Evolutionary conservation across 2,888 invertebrate species (phyloP).

Genomic region (Cryptophagus acutangulus): DNA sequence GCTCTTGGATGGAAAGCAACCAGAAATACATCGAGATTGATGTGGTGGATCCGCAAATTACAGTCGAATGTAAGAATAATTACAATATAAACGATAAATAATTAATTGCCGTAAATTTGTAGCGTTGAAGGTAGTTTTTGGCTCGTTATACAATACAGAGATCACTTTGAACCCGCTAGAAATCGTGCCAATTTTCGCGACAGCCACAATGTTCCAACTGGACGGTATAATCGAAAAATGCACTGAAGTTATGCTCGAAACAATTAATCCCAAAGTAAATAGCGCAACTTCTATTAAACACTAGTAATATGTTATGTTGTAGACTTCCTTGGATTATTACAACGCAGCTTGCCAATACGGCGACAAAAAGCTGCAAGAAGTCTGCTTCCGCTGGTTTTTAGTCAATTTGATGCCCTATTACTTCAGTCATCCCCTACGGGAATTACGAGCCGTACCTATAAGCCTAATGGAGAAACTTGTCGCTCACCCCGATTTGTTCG

Average conservation of each 20-base stretch:
- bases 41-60: constrained; percentile 67
- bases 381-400: constrained; percentile 65
- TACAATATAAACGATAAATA: too few relatives aligned
- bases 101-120: too few relatives aligned
- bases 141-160: constrained; percentile 72
- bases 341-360: constrained; percentile 66
- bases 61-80: constrained; percentile 55
- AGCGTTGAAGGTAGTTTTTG: constrained; percentile 67
- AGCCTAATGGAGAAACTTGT: constrained; percentile 62
- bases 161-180: constrained; percentile 62
- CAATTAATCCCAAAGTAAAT: constrained; percentile 59
- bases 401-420: constrained; percentile 62
- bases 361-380: constrained; percentile 56
- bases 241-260: constrained; percentile 67
- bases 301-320: constrained; percentile 28
- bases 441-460: constrained; percentile 59
- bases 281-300: constrained; percentile 3
- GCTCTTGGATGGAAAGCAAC: constrained; percentile 68
- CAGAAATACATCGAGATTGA: constrained; percentile 63
- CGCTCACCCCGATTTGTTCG: constrained; percentile 61
- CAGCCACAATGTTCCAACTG: constrained; percentile 69
- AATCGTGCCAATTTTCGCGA: constrained; percentile 64
- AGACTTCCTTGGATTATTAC: constrained; percentile 65
- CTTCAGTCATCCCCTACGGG: constrained; percentile 51
- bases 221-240: constrained; percentile 69